A percentile compares a stretch with the other conserved stretches of the same genome.
phyloP scores from a whole-genome alignment of 2,113 vertebrate genomes.

The Dromiciops gliroides region DNA sequence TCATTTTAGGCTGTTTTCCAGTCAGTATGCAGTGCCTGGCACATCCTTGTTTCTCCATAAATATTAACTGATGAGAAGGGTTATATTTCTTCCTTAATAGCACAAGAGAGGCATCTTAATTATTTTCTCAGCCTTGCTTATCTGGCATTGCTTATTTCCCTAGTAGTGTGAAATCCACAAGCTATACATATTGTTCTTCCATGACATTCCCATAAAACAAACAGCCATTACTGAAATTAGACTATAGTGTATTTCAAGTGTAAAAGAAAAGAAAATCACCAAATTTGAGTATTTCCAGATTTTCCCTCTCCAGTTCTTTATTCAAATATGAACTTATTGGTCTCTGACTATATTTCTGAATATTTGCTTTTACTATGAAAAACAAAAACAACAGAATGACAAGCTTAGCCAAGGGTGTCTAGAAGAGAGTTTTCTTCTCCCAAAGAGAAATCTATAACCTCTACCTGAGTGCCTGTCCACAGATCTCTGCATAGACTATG shows the following conservation, averaged over 20 bases:
- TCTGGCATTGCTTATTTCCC: constrained; percentile 15
- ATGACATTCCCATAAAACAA: not conserved
- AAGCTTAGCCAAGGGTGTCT: not conserved
- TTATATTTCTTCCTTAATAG: constrained; percentile 35
- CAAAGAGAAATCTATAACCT: constrained; percentile 3
- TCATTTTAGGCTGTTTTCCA: not conserved
- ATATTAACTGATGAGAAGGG: constrained; percentile 23
- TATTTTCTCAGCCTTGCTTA: not conserved
- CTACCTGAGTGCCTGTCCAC: not conserved
- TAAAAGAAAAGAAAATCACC: not conserved
- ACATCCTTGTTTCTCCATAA: constrained; percentile 9
- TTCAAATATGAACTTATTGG: constrained; percentile 6
- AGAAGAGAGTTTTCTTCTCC: not conserved
- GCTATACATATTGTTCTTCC: not conserved
- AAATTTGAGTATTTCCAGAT: constrained; percentile 18
- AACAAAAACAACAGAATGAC: not conserved
- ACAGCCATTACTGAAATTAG: not conserved
- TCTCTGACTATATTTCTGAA: constrained; percentile 11
- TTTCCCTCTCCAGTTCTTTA: not conserved
- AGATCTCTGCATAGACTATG: constrained; percentile 25
- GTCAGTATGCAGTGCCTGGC: not conserved
- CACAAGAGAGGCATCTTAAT: not conserved
- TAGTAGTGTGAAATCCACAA: not conserved
- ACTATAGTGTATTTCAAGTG: not conserved
- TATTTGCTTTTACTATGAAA: constrained; percentile 22